These are phyloP conservation scores for Pharmacophagus antenor DNA, from an alignment of 2,888 invertebrate genomes.

Conservation along the genomic window DNA sequence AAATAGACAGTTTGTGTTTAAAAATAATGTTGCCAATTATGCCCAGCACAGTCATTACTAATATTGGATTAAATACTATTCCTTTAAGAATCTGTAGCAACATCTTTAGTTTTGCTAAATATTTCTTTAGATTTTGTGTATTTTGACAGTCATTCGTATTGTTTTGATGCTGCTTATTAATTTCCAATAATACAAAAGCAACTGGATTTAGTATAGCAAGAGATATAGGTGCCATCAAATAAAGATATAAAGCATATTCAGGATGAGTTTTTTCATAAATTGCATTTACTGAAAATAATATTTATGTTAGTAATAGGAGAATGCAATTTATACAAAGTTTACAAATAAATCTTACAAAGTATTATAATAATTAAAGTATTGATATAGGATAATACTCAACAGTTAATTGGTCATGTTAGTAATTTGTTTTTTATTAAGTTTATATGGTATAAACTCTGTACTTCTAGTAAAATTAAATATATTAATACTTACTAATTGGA, in stretches of 20 bases:
- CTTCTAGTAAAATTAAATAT: background rate
- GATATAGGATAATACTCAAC: no score
- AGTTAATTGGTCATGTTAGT: no score
- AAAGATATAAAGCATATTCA: conserved; percentile 94
- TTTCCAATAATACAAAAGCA: conserved; percentile 93
- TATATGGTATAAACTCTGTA: background rate
- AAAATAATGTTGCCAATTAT: conserved; percentile 91
- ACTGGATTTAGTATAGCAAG: conserved; percentile 95
- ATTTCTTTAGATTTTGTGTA: conserved; percentile 40
- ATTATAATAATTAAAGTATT: no score
- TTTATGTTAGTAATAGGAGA: no score
- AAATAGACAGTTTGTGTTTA: conserved; percentile 87
- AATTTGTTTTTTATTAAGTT: no score
- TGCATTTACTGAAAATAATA: conserved; percentile 85
- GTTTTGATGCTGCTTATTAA: conserved; percentile 81
- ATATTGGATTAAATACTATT: conserved; percentile 92
- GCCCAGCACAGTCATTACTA: conserved; percentile 96
- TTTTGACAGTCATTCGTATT: conserved; percentile 35
- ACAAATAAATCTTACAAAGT: no score
- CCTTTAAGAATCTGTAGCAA: conserved; percentile 82
- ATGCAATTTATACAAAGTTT: no score
- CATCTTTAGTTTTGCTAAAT: conserved; percentile 56
- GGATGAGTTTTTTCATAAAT: conserved; percentile 92
- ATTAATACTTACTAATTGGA: conserved; percentile 88
- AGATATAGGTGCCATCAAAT: conserved; percentile 96